Evolutionary conservation across 2,113 vertebrate species (phyloP).

Genomic region (Myrmophylax atrothorax): DNA sequence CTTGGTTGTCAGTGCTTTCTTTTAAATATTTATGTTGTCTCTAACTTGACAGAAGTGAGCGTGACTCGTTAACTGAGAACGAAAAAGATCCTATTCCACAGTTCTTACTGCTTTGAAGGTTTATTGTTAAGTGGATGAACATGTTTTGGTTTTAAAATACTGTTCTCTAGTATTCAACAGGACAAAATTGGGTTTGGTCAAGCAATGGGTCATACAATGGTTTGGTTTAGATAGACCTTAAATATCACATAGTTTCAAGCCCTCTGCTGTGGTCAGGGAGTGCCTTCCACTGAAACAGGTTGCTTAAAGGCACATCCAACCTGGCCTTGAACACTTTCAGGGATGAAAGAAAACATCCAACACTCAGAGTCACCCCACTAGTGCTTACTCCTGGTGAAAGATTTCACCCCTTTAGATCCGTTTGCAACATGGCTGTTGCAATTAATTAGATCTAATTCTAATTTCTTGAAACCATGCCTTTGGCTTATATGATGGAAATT

Average conservation of each 20-base stretch:
- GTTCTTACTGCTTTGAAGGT: background rate
- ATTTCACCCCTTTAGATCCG: background rate
- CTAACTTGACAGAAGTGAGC: background rate
- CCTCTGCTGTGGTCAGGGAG: background rate
- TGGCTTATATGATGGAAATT: background rate
- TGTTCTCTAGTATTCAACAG: background rate
- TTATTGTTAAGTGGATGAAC: background rate
- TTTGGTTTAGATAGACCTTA: background rate
- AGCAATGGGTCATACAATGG: background rate
- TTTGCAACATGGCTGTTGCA: constrained; percentile 5
- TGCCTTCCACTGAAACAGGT: background rate
- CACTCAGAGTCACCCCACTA: background rate
- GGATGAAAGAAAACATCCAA: background rate
- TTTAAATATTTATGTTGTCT: background rate
- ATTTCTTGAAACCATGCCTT: background rate
- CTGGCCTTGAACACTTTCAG: background rate
- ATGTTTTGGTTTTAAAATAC: constrained; percentile 17
- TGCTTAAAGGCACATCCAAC: background rate
- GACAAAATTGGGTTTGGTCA: background rate
- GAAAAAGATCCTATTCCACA: background rate
- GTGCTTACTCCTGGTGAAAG: background rate
- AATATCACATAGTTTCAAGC: background rate
- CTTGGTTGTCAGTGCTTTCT: background rate
- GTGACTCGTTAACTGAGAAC: background rate
- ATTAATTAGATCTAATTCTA: background rate